Evolutionary conservation across 2,797 vertebrate species (phyloP), one percentile per base, ranked within the genome.

Genomic region (Diplodus puntazzo): DNA sequence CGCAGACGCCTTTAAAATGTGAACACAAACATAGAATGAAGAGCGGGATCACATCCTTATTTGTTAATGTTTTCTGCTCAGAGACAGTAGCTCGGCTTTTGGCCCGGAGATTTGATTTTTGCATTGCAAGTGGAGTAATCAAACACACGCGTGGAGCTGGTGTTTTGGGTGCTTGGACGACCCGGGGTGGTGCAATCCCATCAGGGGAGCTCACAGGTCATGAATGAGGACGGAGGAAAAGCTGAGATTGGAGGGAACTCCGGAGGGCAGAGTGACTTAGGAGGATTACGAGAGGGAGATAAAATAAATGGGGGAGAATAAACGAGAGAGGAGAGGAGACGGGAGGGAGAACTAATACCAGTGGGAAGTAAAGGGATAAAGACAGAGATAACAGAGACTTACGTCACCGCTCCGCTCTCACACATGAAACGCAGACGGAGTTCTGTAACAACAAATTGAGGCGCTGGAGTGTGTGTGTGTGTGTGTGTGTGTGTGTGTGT

Each of bases 141-240:
- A 75, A 76, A 71, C 67, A 73, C 65, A 74, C 48, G 49, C 52
- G 71, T 53, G 65, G 25, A 64, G 70, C 50, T 67, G 57, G 73
- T 87, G 82, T 80, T 83, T 69, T 77, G 82, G 81, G 87, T 83
- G 75, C 71, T 59, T 6, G 73, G 69, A 74, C 52, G 79, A 91
- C 84, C 82, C 54, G 2, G 64, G 53, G 70, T 72, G 77, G 52
- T 81, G 53, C 82, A 90, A 88, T 92, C 89, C 80, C 88, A 67
- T 90, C 84, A 89, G 70, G 68, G 57, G 77, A 72, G 64, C 42
- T 68, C 27, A 30, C 65, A 73, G 88, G 80, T 89, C 70, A 70
- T 76, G 76, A 84, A 75, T 77, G 68, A 87, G 50, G 81, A 59
- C 46, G 11, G 18, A 48, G 55, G 50, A 23, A 75, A 67, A 79